Base-by-base conservation (phyloP, 2,888 invertebrate genomes). In the Sialis fuliginosa region DNA sequence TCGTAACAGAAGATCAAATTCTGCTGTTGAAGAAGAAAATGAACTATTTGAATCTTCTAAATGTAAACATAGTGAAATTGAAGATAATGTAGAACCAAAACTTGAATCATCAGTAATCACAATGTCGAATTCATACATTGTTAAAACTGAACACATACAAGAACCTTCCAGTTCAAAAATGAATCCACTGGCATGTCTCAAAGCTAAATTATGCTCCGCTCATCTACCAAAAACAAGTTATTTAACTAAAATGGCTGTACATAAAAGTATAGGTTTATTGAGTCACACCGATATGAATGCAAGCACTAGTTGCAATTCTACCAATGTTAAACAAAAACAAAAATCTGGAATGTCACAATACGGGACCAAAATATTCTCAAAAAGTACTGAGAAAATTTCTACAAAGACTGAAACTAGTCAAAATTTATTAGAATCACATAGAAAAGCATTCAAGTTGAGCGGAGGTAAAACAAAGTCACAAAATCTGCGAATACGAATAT, bases 121-220 rank as follows among this genome's bases (percentile, higher is more conserved):
- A 10, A 10, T 12, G 6, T 37, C 37, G 8, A 37, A 37, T 10
- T 12, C n/a, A 37, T 37, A 37, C 12, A 8, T 37, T 12, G 37
- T 37, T 37, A 37, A 37, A 37, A 37, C 37, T 10, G 37, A 37
- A 10, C 22, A 22, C 22, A 22, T 22, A 22, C 37, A 37, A 37
- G 42, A 64, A 61, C 61, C 62, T 60, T 53, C 57, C 57, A 56
- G 60, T 58, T 60, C 62, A 58, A 62, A 62, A 59, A 55, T 58
- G 45, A 64, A 63, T 53, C 62, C 65, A 12, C 64, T 65, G 50
- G 63, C 65, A 40, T 61, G 61, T 46, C 53, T 66, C 40, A 66
- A 64, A 56, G 63, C 64, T 10, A 66, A 66, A 58, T 53, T 66
- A 54, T 66, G 65, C 57, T 65, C 66, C 52, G 63, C 65, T 39